Evolutionary conservation across 2,888 invertebrate genomes (phyloP), one percentile per base, ranked within the genome.

Genomic region (Tiliacea aurago): DNA sequence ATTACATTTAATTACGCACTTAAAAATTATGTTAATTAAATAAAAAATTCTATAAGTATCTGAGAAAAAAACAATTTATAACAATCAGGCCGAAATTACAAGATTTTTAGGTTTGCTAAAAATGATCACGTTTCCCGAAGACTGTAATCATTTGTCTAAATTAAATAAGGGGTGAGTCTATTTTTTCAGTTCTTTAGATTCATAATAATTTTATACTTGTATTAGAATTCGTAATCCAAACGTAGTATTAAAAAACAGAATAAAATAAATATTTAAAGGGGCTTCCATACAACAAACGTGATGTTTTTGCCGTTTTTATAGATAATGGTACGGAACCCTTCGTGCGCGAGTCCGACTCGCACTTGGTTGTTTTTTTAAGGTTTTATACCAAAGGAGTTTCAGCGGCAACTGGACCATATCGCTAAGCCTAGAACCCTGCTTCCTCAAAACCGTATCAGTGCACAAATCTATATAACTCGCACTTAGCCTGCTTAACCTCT

Each of bases 1-100:
- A 51, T 76, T 51, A 55, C 23, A 56, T 74, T 73, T 61, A 70
- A 73, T 75, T 63, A 53, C 28, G 56, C 56, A 69, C 23, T 61
- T 65, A 37, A 65, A 20, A 55, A 68, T 49, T 33, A 2, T 28
- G 28, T 47, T 61, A 33, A 66, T 59, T 15, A 49, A 56, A 59
- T 20, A 41, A 51, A 55, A 20, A 9, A 15, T 15, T 7, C 20
- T n/a, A n/a, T n/a, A n/a, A n/a, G 0, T 4, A 28, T 13, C 20
- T 33, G 18, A 11, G 10, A 20, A 59, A 58, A 33, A 5, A 20
- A 20, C 1, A 7, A 45, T 45, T 20, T 23, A 43, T 20, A 37
- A 15, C n/a, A 63, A 51, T 20, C n/a, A 61, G 13, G 59, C 4
- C 11, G 47, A 13, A 28, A 20, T 11, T 13, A 15, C 11, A n/a